A percentile compares a stretch with the other conserved stretches of the same genome.
Evolutionary conservation across 2,113 vertebrate genomes (phyloP).

Genomic region (Marmota flaviventris): DNA sequence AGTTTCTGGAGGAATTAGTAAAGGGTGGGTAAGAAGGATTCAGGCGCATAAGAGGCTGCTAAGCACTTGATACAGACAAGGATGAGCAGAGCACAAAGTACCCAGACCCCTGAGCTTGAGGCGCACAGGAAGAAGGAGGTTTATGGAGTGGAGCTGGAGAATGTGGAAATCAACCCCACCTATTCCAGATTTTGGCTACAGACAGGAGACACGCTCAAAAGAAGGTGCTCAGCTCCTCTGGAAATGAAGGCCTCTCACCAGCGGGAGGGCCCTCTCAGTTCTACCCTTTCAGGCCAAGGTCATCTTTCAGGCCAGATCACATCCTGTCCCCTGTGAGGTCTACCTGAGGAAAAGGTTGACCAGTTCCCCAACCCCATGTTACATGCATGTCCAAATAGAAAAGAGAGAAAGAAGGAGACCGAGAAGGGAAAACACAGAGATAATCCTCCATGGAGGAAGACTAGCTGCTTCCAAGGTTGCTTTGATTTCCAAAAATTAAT

Average conservation of each 20-base stretch:
- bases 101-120: background rate
- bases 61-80: background rate
- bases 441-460: background rate
- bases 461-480: background rate
- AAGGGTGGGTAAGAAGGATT: background rate
- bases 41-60: background rate
- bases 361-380: background rate
- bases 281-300: background rate
- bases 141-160: background rate
- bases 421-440: background rate
- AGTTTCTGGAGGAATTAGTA: background rate
- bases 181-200: background rate
- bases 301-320: background rate
- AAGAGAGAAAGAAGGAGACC: background rate
- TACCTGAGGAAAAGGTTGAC: background rate
- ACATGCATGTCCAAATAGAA: background rate
- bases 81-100: background rate
- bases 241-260: background rate
- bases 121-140: background rate
- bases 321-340: background rate
- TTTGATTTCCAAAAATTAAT: conserved; percentile 63
- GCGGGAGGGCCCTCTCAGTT: background rate
- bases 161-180: background rate
- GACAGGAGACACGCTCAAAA: background rate
- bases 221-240: background rate